Conservation (phyloP, 2,113 vertebrate species). For the Notothenia coriiceps region DNA sequence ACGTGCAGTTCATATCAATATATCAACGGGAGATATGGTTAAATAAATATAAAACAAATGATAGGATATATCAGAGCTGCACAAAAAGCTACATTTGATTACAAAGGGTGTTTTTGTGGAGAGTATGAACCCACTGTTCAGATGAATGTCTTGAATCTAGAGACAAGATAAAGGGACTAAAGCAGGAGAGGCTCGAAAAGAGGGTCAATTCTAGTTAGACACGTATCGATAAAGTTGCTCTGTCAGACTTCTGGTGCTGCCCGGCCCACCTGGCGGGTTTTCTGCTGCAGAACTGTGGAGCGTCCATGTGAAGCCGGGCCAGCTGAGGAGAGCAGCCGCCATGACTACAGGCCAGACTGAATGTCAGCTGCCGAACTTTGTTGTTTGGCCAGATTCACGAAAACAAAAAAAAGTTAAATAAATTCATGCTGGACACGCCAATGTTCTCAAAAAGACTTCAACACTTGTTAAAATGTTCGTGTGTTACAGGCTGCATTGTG, state of each 20-base stretch:
- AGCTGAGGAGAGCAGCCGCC: slow-evolving; percentile 65
- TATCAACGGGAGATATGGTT: too few species aligned
- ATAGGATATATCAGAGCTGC: too few species aligned
- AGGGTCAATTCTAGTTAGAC: not conserved
- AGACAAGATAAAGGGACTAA: not conserved
- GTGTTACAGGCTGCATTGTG: not conserved
- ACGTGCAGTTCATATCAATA: too few species aligned
- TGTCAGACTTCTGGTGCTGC: slow-evolving; percentile 20
- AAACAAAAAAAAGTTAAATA: slow-evolving; percentile 41
- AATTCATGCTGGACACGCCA: not conserved
- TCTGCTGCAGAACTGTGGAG: slow-evolving; percentile 16
- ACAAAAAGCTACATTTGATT: too few species aligned
- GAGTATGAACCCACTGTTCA: not conserved
- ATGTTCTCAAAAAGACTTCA: not conserved
- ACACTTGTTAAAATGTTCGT: not conserved
- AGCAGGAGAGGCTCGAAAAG: not conserved
- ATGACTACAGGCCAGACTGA: slow-evolving; percentile 68
- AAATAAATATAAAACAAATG: too few species aligned
- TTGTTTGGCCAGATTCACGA: slow-evolving; percentile 28
- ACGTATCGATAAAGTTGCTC: slow-evolving; percentile 12
- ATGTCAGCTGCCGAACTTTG: slow-evolving; percentile 62
- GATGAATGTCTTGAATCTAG: not conserved
- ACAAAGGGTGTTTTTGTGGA: too few species aligned
- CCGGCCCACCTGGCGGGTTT: slow-evolving; percentile 56
- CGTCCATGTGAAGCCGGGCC: slow-evolving; percentile 51